phyloP scores from a whole-genome alignment of 2,797 vertebrate genomes.

The Lophius americanus region DNA sequence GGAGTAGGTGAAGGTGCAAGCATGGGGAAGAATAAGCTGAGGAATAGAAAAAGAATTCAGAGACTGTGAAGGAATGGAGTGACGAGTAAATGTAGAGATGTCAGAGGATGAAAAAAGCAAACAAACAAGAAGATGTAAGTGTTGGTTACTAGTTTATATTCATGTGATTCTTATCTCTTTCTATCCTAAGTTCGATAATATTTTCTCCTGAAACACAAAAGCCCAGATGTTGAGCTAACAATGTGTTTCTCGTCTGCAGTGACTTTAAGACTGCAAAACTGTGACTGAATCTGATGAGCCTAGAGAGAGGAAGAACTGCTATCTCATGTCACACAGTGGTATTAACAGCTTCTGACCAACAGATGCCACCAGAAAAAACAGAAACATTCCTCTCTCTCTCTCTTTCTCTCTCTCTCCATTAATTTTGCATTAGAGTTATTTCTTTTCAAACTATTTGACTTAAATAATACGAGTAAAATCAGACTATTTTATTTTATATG shows the following conservation, averaged over 20 bases:
- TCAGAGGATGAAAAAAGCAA: slow-evolving; percentile 25
- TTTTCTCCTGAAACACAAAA: slow-evolving; percentile 14
- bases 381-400: too few species aligned
- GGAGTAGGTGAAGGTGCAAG: slow-evolving; percentile 10
- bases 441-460: too few species aligned
- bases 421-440: too few species aligned
- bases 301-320: too few species aligned
- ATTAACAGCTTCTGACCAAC: slow-evolving; percentile 23
- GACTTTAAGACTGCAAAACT: neutral
- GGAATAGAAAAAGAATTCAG: slow-evolving; percentile 33
- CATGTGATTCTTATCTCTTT: slow-evolving; percentile 11
- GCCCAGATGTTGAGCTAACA: neutral
- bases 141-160: slow-evolving; percentile 46
- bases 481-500: too few species aligned
- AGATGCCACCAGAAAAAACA: slow-evolving; percentile 43
- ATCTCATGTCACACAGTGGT: neutral
- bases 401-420: too few species aligned
- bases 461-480: too few species aligned
- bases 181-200: slow-evolving; percentile 5
- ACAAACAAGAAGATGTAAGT: slow-evolving; percentile 26
- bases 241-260: neutral
- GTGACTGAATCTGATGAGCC: neutral
- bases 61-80: slow-evolving; percentile 40
- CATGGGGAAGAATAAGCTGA: slow-evolving; percentile 8
- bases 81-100: slow-evolving; percentile 27